These are phyloP conservation scores for Amphipyra berbera DNA, from an alignment of 2,888 invertebrate genomes.

Conservation along the genomic window DNA sequence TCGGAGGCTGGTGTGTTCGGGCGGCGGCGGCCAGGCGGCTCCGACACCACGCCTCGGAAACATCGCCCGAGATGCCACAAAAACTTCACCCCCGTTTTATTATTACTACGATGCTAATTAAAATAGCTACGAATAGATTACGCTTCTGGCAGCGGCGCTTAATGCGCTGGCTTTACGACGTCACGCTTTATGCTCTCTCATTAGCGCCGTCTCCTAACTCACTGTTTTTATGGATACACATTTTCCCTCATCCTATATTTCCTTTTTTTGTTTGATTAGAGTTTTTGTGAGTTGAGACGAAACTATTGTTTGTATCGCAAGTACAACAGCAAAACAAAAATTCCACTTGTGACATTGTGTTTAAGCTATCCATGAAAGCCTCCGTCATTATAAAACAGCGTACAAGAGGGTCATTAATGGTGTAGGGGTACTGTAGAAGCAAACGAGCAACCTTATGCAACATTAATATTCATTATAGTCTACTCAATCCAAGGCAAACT, in stretches of 20 bases:
- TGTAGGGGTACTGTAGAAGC: no score
- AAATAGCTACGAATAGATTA: constrained; percentile 89
- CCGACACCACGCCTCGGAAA: constrained; percentile 73
- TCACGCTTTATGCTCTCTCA: constrained; percentile 88
- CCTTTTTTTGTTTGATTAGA: constrained; percentile 66
- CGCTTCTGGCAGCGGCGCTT: constrained; percentile 86
- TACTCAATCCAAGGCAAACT: no score
- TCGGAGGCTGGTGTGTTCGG: constrained; percentile 54
- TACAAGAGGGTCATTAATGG: no score
- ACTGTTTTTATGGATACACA: constrained; percentile 80
- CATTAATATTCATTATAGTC: no score
- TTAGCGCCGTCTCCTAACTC: constrained; percentile 83
- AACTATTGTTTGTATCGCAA: constrained; percentile 12
- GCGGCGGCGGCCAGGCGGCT: constrained; percentile 62
- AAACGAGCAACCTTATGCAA: no score
- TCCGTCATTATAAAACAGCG: no score
- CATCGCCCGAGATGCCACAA: constrained; percentile 82
- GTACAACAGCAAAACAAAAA: constrained; percentile 6
- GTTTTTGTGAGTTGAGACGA: constrained; percentile 48
- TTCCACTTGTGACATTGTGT: background rate
- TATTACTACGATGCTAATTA: constrained; percentile 88
- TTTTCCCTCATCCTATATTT: constrained; percentile 70
- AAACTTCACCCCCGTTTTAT: constrained; percentile 85
- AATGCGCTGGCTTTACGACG: constrained; percentile 88
- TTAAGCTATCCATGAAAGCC: no score